Evolutionary conservation across 2,888 invertebrate species (phyloP), one percentile per base, ranked within the genome.

Genomic region (Conomelus anceps): DNA sequence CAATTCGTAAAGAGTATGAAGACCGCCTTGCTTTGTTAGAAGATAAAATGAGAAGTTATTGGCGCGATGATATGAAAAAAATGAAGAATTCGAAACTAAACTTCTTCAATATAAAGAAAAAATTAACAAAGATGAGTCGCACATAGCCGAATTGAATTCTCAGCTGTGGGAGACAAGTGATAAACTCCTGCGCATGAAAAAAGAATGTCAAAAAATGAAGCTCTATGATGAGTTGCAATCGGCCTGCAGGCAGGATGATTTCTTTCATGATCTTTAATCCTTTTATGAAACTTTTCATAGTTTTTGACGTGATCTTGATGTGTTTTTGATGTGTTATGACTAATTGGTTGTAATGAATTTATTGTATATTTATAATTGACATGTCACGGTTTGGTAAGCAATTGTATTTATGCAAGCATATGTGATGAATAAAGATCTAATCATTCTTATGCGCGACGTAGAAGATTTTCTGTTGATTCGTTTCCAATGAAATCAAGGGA

Each of bases 1-100:
- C 93, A 93, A 90, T 93, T 93, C 85, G 93, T 93, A 88, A 93
- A 93, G 90, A 92, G 93, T 96, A 97, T 92, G 97, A 96, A 92
- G 94, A 95, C 91, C 97, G 97, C 93, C 93, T 97, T 92, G 96
- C 96, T 92, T 95, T 96, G 93, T 96, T 97, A 95, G 97, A 97
- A 93, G 94, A 95, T 88, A 96, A 96, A 95, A 97, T 97, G 96
- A 93, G 93, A 93, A 89, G 91, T 11, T 92, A 95, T 13, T 96
- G 95, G 92, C 94, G 95, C 90, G 95, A 95, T 91, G 95, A 96
- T 92, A 94, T 96, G 90, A 95, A 96, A 92, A 94, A 95, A 85
- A 91, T 91, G 87, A 89, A 22, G 86, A 93, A 92, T 91, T 92
- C 93, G 92, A 93, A 92, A 90, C 91, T 91, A 85, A 93, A 92